Evolutionary conservation across 2,888 invertebrate genomes (phyloP), one percentile per base, ranked within the genome.

Genomic region (Prosapia bicincta): DNA sequence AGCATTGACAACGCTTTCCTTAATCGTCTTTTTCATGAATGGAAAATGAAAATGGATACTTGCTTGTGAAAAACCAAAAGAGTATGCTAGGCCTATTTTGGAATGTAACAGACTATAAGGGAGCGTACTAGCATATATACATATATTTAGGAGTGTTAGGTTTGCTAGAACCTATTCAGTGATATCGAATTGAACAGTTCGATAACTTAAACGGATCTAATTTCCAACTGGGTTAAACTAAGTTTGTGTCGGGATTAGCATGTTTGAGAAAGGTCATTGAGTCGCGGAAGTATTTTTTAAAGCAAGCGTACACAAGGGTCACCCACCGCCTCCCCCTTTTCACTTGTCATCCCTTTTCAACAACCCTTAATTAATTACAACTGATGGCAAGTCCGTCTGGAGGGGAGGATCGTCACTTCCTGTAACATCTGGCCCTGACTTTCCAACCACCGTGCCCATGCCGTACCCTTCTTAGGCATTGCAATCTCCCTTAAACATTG

Each of bases 311-410:
- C n/a, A 20, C 54, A 20, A 20, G 54, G 54, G 54, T 54, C 54
- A 54, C 54, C 38, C 28, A 15, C 15, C 43, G 73, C 25, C 38
- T 67, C 73, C 73, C 73, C 67, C 67, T 68, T 69, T 68, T 69
- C 69, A 74, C 74, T 76, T 76, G 76, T 76, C 76, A 76, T 76
- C 76, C 76, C 76, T 76, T 76, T 76, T 76, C 76, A 76, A 69
- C 76, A 38, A 54, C 25, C 74, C 74, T 74, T 76, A 71, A 76
- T 71, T 76, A 74, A 76, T 74, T 76, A 76, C 73, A 74, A 71
- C 65, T 71, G 73, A 74, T 71, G 72, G 76, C 71, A 72, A 65
- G 69, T 72, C 76, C 72, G 72, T 68, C 68, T 71, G 32, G 26
- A 6, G 25, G 28, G 26, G 38, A 30, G 73, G 67, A 30, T 26